Base-by-base conservation (phyloP, 2,888 invertebrate species). In the Machimus rusticus region DNA sequence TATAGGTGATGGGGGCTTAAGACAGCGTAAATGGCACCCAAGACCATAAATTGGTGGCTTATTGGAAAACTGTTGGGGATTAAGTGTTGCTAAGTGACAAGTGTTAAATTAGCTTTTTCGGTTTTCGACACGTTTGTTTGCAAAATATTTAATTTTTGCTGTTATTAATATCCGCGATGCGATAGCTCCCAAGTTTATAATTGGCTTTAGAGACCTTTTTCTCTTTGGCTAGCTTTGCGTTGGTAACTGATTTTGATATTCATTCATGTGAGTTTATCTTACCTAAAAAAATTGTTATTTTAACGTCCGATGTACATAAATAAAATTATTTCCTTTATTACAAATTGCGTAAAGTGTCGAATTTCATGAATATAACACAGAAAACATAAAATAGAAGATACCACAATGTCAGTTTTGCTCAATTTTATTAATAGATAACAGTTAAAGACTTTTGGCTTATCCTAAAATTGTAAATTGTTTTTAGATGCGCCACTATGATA, bases 81-180 rank as follows among this genome's bases (percentile, higher is more conserved):
- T 88, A 88, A 88, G 86, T 87, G 87, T 34, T 88, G 87, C 86
- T 88, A 88, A 88, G 88, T 90, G 90, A 90, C 90, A 90, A 90
- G 90, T 89, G 90, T 90, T 89, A 90, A 90, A 90, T 90, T 90
- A 89, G 89, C 88, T 89, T 89, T 89, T 88, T 90, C 88, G 86
- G 89, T 89, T 90, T 90, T 89, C 89, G 89, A 89, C 89, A 89
- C 89, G 88, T 88, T 89, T 81, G 78, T 86, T 79, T 78, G 86
- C 78, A 16, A 78, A 86, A 57, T 55, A 86, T 78, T 78, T 39
- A 57, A 77, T 74, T 85, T 85, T 66, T 66, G 66, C 31, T 19
- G 82, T 84, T 84, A 84, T 84, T 66, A 84, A 84, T 84, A 66
- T 34, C 19, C 39, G 14, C 16, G n/a, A 31, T 28, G 51, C 55